Percentiles rank a stretch among this genome's conserved stretches.
Evolutionary conservation across 2,113 vertebrate species (phyloP).

Genomic region (Aplodontia rufa): DNA sequence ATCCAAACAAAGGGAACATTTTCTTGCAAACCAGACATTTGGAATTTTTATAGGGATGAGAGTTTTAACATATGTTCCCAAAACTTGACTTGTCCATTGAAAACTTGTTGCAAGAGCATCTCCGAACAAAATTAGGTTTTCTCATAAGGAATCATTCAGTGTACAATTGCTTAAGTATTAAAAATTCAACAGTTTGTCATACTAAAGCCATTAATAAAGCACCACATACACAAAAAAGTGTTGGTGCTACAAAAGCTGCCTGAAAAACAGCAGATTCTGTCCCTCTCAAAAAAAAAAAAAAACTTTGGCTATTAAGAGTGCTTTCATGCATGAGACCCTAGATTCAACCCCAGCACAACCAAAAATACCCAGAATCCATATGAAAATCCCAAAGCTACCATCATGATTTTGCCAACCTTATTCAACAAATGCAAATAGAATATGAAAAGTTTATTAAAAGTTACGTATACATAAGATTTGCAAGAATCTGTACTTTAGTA

Average conservation of each 20-base stretch:
- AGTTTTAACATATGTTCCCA: background rate
- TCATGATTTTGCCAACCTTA: background rate
- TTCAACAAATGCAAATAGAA: conserved; percentile 28
- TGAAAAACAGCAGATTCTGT: too few relatives aligned
- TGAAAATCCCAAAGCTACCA: background rate
- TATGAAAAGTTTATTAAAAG: conserved; percentile 63
- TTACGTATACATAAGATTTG: conserved; percentile 15
- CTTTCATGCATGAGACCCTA: too few relatives aligned
- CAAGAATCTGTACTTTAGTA: conserved; percentile 2
- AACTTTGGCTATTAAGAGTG: too few relatives aligned
- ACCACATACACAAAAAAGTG: too few relatives aligned
- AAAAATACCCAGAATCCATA: background rate
- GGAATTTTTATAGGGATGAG: background rate
- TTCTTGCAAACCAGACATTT: background rate
- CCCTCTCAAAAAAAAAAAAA: too few relatives aligned
- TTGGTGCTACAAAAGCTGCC: too few relatives aligned
- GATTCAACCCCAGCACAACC: too few relatives aligned
- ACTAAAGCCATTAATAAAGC: conserved; percentile 40
- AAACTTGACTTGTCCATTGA: background rate
- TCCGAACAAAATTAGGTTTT: background rate
- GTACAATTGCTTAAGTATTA: background rate
- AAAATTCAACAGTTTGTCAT: background rate
- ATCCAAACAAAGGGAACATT: background rate
- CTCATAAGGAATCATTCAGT: background rate
- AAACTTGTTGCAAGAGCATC: background rate